phyloP scores from a whole-genome alignment of 2,888 invertebrate genomes.

The Chouioia cunea region DNA sequence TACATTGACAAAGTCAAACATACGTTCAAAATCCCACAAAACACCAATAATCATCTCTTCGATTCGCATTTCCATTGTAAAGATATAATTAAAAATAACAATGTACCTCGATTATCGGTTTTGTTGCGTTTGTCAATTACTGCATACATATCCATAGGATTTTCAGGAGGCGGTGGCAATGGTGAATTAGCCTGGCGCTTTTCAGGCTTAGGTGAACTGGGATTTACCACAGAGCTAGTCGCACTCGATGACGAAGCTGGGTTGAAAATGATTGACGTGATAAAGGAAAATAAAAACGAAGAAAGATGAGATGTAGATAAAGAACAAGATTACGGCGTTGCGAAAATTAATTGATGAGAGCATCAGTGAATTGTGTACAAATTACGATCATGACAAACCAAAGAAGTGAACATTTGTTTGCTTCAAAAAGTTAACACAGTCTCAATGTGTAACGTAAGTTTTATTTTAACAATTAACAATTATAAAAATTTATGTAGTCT shows the following conservation, averaged over 20 bases:
- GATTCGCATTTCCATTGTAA: neutral
- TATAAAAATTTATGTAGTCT: constrained; percentile 37
- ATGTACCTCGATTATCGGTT: constrained; percentile 56
- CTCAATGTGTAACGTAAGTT: neutral
- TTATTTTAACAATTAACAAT: constrained; percentile 25
- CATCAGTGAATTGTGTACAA: neutral
- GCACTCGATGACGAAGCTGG: constrained; percentile 81
- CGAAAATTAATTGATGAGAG: constrained; percentile 22
- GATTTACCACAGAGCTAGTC: constrained; percentile 78
- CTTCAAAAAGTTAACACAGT: constrained; percentile 28
- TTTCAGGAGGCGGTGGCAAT: constrained; percentile 84
- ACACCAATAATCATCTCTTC: too few relatives aligned
- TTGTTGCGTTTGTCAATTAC: constrained; percentile 64
- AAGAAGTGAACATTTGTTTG: constrained; percentile 20
- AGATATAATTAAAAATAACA: neutral
- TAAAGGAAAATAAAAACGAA: constrained; percentile 18
- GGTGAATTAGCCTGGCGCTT: constrained; percentile 92
- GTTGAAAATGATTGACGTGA: constrained; percentile 17
- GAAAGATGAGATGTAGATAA: neutral
- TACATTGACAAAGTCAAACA: too few relatives aligned
- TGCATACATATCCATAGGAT: constrained; percentile 66
- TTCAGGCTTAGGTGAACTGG: constrained; percentile 91
- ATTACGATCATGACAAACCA: constrained; percentile 8
- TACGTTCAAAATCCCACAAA: too few relatives aligned
- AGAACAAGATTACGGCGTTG: constrained; percentile 13